Base-by-base conservation (phyloP, 1,140 invertebrate species). In the Hycleus cichorii region DNA sequence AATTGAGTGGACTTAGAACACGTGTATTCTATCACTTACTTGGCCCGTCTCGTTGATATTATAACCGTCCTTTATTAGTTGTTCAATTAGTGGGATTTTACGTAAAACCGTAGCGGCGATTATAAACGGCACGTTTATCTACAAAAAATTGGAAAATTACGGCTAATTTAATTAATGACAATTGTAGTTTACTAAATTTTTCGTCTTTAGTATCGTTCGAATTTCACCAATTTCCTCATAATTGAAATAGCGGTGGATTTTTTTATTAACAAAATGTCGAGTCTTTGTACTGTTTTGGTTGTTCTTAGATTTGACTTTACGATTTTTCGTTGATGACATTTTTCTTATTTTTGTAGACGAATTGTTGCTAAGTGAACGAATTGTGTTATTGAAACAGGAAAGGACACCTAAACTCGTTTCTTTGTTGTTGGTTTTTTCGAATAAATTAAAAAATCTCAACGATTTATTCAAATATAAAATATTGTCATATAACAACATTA, bases 21-120 rank as follows among this genome's bases (percentile, higher is more conserved):
- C 1, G 10, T 12, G 11, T n/a, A 42, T 11, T 40, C 8, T 3
- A 26, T 26, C 5, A 56, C 38, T 58, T 63, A 68, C 66, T 38
- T 60, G 64, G 5, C 63, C 65, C 11, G 59, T 42, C 57, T 66
- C 59, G 44, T 70, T 68, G 11, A 69, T 46, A 44, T 67, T 58
- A 27, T 60, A 58, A 2, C 69, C 69, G 40, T 60, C 49, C 39
- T 64, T 63, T 3, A 69, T 10, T 10, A 64, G 42, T 39, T 57
- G 60, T 46, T 59, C 48, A 12, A 71, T n/a, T 6, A 57, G 26
- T 8, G 68, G 63, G 12, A 57, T 48, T 56, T 68, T 68, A 39
- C 64, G 63, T 11, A 71, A 43, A 26, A 71, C 54, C 5, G 60
- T 59, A 12, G 66, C 64, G 1, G 59, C 64, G 12, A 69, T 61